Evolutionary conservation across 2,797 vertebrate genomes (phyloP).

Genomic region (Rhinella marina): DNA sequence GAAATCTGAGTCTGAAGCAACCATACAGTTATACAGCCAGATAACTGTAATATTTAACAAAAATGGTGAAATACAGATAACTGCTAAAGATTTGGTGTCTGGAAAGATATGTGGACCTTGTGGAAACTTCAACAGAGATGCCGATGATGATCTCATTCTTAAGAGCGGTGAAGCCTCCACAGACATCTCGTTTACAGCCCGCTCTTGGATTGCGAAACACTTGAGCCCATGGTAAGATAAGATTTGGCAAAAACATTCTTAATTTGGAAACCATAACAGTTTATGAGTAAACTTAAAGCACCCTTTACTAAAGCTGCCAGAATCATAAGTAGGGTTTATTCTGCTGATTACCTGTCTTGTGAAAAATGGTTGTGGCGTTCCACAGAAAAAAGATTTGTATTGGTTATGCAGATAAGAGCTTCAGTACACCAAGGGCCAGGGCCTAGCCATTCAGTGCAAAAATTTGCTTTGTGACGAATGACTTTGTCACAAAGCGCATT

Average conservation of each 20-base stretch:
- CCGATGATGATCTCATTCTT: constrained; percentile 72
- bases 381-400: no score
- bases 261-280: not conserved
- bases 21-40: constrained; percentile 1
- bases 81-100: constrained; percentile 1
- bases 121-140: constrained; percentile 74
- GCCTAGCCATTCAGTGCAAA: no score
- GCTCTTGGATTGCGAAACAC: constrained; percentile 48
- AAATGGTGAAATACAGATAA: constrained; percentile 10
- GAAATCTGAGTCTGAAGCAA: not conserved
- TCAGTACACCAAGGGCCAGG: no score
- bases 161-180: constrained; percentile 2
- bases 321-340: no score
- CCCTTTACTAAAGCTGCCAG: no score
- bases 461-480: no score
- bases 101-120: constrained; percentile 75
- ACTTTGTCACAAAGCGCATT: no score
- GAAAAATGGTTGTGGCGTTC: no score
- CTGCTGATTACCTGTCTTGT: no score
- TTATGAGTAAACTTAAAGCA: not conserved
- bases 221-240: constrained; percentile 41
- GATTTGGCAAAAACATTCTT: not conserved
- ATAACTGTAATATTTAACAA: not conserved
- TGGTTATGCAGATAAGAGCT: no score
- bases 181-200: constrained; percentile 7